Conservation (phyloP, 2,797 vertebrate species). For the Hoplostethus atlanticus region DNA sequence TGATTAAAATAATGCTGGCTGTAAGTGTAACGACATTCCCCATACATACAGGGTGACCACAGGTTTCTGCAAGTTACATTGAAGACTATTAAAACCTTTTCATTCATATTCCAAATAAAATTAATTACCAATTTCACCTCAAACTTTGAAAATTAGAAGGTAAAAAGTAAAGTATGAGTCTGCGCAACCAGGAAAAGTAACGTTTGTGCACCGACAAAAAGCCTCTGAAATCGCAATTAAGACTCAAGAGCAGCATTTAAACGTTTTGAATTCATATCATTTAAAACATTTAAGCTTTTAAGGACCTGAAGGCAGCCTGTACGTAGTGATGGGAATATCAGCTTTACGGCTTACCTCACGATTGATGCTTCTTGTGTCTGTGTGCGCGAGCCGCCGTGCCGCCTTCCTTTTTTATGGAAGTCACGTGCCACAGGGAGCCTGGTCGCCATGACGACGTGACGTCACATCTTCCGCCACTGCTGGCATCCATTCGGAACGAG, state of each 20-base stretch:
- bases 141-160: fast-evolving
- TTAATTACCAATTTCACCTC: not conserved
- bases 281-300: not conserved
- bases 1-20: not conserved
- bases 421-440: conserved; percentile 68
- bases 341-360: conserved; percentile 65
- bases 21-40: no score
- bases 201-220: not conserved
- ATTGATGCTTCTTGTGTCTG: conserved; percentile 60
- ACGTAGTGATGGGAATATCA: not conserved
- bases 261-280: no score
- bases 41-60: no score
- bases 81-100: no score
- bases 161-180: no score
- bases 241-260: no score
- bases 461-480: conserved; percentile 65
- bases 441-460: conserved; percentile 73
- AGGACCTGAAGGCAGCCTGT: not conserved
- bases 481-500: conserved; percentile 67
- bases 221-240: no score
- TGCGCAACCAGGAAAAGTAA: no score
- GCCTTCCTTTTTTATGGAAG: conserved; percentile 63
- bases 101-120: no score
- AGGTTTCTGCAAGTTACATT: no score
- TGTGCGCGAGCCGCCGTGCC: conserved; percentile 37